These are phyloP conservation scores for Phaonia tiefii DNA, from an alignment of 2,888 invertebrate species.

Conservation along the genomic window DNA sequence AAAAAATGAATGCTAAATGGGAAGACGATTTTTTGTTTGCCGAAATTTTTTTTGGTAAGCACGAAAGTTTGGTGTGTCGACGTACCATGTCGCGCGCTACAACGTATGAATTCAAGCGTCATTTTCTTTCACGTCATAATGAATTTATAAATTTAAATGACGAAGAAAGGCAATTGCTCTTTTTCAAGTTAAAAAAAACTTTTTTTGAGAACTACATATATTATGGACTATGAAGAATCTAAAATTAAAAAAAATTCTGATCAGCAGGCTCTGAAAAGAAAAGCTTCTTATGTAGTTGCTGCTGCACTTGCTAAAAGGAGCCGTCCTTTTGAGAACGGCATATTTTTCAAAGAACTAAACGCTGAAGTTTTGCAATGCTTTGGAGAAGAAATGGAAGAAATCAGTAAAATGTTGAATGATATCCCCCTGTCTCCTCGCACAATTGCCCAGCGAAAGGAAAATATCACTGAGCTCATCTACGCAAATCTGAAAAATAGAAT, in stretches of 20 bases:
- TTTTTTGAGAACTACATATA: slow-evolving; percentile 1
- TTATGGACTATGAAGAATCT: not conserved
- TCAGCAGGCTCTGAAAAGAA: not conserved
- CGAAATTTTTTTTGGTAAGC: slow-evolving; percentile 9
- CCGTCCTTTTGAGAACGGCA: not conserved
- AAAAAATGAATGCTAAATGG: not conserved
- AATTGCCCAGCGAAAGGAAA: not conserved
- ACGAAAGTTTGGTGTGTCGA: slow-evolving; percentile 8
- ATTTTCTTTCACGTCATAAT: slow-evolving; percentile 2
- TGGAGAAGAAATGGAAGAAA: not conserved
- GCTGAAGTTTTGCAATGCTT: not conserved
- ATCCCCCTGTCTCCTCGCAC: not conserved
- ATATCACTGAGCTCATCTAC: not conserved
- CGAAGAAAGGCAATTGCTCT: not conserved
- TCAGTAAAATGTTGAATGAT: not conserved
- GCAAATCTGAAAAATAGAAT: slow-evolving; percentile 2
- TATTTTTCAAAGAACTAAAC: not conserved
- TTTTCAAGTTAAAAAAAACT: not conserved
- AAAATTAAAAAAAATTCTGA: not conserved
- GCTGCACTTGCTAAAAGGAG: not conserved
- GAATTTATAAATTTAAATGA: not conserved
- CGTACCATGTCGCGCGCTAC: not conserved
- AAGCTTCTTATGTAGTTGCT: slow-evolving; percentile 16
- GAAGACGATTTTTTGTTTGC: slow-evolving; percentile 1
- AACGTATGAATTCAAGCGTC: not conserved